A percentile compares a stretch with the other conserved stretches of the same genome.
Evolutionary conservation across 2,888 invertebrate genomes (phyloP).

Genomic region (Rhorus exstirpatorius): DNA sequence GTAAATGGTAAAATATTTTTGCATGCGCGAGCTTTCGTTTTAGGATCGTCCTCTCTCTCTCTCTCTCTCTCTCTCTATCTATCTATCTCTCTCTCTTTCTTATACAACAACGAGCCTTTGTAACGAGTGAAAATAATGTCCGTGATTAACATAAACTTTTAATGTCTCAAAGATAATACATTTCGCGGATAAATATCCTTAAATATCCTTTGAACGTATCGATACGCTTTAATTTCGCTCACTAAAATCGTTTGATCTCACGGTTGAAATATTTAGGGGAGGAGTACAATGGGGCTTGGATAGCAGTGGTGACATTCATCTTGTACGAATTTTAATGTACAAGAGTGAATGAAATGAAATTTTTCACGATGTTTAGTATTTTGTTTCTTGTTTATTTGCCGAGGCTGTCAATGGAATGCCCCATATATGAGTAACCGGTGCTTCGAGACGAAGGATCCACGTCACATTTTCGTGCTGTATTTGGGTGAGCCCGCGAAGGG

Average conservation of each 20-base stretch:
- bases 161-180: too few species aligned
- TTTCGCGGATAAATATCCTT: too few species aligned
- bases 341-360: background rate
- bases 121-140: too few species aligned
- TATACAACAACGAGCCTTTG: too few species aligned
- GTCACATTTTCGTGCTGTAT: conserved; percentile 50
- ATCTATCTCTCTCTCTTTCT: background rate
- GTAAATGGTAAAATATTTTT: conserved; percentile 38
- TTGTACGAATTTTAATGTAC: background rate
- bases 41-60: background rate
- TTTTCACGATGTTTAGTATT: background rate
- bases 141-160: too few species aligned
- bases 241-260: too few species aligned
- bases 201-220: background rate
- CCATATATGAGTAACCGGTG: conserved; percentile 27
- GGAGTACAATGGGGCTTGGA: too few species aligned
- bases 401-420: background rate
- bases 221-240: too few species aligned
- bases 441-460: conserved; percentile 15
- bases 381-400: conserved; percentile 5
- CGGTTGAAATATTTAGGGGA: too few species aligned
- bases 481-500: conserved; percentile 51
- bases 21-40: conserved; percentile 25
- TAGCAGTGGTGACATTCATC: too few species aligned
- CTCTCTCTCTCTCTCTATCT: background rate